Evolutionary conservation across 2,888 invertebrate species (phyloP).

Genomic region (Biston stratarius): DNA sequence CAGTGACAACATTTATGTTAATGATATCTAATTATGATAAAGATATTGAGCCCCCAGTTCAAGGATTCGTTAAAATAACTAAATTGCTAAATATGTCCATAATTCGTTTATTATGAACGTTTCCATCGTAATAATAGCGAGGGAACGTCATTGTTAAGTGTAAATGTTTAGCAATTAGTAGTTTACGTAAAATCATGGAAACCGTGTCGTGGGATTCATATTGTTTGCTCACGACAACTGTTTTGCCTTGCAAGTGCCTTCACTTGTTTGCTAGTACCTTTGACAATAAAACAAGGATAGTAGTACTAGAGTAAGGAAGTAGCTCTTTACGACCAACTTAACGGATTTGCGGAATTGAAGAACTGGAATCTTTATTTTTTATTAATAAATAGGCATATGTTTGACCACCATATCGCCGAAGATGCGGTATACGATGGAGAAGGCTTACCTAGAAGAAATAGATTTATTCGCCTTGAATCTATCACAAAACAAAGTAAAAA

Average conservation of each 20-base stretch:
- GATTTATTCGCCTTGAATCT: too few relatives aligned
- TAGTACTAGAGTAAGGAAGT: too few relatives aligned
- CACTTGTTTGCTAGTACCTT: slow-evolving; percentile 11
- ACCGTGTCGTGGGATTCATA: slow-evolving; percentile 80
- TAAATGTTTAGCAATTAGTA: slow-evolving; percentile 71
- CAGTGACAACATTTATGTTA: background rate
- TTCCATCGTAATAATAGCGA: slow-evolving; percentile 53
- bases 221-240: slow-evolving; percentile 59
- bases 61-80: slow-evolving; percentile 29
- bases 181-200: slow-evolving; percentile 81
- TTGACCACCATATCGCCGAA: too few relatives aligned
- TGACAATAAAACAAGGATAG: too few relatives aligned
- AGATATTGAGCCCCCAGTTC: background rate
- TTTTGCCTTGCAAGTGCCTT: slow-evolving; percentile 39
- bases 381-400: too few relatives aligned
- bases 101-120: slow-evolving; percentile 40
- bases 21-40: slow-evolving; percentile 7
- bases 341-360: too few relatives aligned
- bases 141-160: slow-evolving; percentile 71
- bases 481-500: too few relatives aligned
- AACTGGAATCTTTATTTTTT: too few relatives aligned
- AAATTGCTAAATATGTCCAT: slow-evolving; percentile 26
- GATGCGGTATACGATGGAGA: too few relatives aligned
- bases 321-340: too few relatives aligned
- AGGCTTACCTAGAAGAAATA: too few relatives aligned